Base-by-base conservation (phyloP, 2,113 vertebrate genomes). In the Brienomyrus brachyistius region DNA sequence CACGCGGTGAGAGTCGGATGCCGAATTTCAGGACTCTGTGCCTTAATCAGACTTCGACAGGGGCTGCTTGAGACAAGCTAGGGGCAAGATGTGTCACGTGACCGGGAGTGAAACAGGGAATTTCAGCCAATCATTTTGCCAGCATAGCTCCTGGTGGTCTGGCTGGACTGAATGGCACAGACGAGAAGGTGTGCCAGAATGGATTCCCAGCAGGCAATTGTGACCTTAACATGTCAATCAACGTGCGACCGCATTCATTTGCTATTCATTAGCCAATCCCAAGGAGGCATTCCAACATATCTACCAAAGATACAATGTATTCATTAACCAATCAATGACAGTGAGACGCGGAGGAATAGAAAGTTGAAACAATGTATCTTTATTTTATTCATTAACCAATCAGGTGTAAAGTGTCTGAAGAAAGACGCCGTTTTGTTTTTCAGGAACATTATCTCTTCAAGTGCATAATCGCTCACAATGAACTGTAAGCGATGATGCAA, bases 151-250 rank as follows among this genome's bases (percentile, higher is more conserved):
- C 40, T 21, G 89, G 19, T 62, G 80, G 77, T 48, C 50, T 48
- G 80, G 40, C 10, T 35, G 50, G 52, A 50, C 23, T 56, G 35
- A 50, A 62, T n/a, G 13, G 80, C 27, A 35, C 35, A 54, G 51
- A 27, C 89, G n/a, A n/a, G 9, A 21, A 52, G 31, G 51, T 1
- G 17, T 45, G 77, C 52, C 47, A 50, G 50, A 50, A 80, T 47
- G 47, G 43, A 88, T n/a, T 62, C 86, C 52, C 19, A 31, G 52
- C 86, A 59, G 51, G 52, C 17, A 54, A 43, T 59, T 51, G 31
- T 62, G 86, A 87, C 31, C 51, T 87, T 59, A 87, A 59, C 52
- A 56, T 43, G 50, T 87, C 86, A 87, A 87, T 87, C 54, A 87
- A 86, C 54, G n/a, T 48, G 85, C 27, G 6, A 86, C 23, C 27